Percentiles rank a stretch among this genome's conserved stretches.
phyloP scores from a whole-genome alignment of 2,888 invertebrate species.

The Mimachlamys varia region DNA sequence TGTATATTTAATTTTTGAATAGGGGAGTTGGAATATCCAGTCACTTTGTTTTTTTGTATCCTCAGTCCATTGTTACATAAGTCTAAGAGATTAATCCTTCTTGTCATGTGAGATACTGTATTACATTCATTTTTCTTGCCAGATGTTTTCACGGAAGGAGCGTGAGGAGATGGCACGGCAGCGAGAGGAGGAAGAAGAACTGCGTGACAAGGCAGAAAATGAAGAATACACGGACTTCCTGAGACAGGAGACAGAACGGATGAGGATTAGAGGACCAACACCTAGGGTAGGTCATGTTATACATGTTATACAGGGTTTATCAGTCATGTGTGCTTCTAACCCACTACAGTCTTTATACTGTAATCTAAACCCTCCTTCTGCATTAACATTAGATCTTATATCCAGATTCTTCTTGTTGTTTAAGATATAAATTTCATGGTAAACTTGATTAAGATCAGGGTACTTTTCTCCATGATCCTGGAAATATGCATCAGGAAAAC shows the following conservation, averaged over 20 bases:
- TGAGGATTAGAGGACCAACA: conserved; percentile 70
- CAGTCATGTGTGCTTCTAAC: background rate
- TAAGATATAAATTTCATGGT: too few relatives aligned
- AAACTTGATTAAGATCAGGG: too few relatives aligned
- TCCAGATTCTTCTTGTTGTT: background rate
- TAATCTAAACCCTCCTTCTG: background rate
- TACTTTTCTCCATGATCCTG: too few relatives aligned
- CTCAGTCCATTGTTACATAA: too few relatives aligned
- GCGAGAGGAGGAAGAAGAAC: conserved; percentile 64
- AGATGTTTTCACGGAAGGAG: conserved; percentile 70
- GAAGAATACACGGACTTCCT: conserved; percentile 76
- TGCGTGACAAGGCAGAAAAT: conserved; percentile 70
- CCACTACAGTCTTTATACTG: background rate
- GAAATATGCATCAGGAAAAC: too few relatives aligned
- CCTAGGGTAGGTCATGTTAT: conserved; percentile 67
- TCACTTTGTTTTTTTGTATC: too few relatives aligned
- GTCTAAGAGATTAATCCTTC: too few relatives aligned
- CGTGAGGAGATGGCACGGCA: conserved; percentile 57
- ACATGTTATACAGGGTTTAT: background rate
- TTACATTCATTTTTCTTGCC: conserved; percentile 38
- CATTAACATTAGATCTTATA: background rate
- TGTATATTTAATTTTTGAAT: too few relatives aligned
- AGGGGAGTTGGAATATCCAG: too few relatives aligned
- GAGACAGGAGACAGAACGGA: conserved; percentile 73
- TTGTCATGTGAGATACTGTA: too few relatives aligned